Conservation (phyloP, 2,113 vertebrate genomes). For the Mustelus asterias region DNA sequence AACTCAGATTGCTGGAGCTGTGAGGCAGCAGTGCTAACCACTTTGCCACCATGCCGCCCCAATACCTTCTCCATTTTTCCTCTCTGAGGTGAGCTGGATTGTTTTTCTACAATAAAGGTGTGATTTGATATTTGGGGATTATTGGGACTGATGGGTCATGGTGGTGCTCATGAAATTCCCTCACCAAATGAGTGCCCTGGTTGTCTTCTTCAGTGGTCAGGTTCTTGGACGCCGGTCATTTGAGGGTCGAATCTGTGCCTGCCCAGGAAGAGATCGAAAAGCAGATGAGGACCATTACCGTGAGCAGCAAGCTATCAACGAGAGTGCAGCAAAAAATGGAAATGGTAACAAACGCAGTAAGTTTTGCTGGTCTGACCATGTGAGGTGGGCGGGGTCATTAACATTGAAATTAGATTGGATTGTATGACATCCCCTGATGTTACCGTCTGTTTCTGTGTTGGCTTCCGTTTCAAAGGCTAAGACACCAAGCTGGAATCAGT, state of each 20-base stretch:
- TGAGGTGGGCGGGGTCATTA: background rate
- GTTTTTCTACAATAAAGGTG: background rate
- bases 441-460: background rate
- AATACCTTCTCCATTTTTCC: background rate
- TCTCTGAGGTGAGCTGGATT: background rate
- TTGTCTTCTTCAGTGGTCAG: conserved; percentile 54
- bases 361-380: conserved; percentile 39
- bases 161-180: background rate
- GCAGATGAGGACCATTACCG: conserved; percentile 91
- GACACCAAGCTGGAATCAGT: background rate
- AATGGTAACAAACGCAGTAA: conserved; percentile 76
- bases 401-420: background rate
- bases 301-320: conserved; percentile 86
- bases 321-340: conserved; percentile 75
- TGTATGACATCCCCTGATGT: background rate
- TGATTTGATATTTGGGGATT: background rate
- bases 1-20: too few relatives aligned
- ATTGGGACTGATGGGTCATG: background rate
- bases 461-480: background rate
- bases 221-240: conserved; percentile 66
- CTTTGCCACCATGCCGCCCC: too few relatives aligned
- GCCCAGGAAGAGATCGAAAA: conserved; percentile 88
- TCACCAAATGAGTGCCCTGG: background rate
- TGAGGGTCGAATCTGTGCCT: conserved; percentile 88
- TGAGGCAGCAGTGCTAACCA: too few relatives aligned